Evolutionary conservation across 2,888 invertebrate species (phyloP).

Genomic region (Cyrtodaria siliqua): DNA sequence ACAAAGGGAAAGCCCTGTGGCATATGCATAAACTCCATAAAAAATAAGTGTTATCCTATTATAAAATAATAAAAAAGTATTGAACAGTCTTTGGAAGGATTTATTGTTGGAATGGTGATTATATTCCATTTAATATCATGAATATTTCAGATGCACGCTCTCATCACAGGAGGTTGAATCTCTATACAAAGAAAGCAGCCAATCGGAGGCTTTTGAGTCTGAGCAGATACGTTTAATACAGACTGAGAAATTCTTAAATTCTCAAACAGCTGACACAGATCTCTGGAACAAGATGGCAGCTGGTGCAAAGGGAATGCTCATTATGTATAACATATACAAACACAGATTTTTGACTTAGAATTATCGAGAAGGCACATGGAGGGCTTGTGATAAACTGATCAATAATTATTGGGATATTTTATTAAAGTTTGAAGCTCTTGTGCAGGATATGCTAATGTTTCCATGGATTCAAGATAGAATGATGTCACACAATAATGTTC

Average conservation of each 20-base stretch:
- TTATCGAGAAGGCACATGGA: no score
- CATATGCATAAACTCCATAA: neutral
- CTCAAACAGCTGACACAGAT: constrained; percentile 63
- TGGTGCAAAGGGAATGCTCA: constrained; percentile 81
- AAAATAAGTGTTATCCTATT: no score
- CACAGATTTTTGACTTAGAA: constrained; percentile 13
- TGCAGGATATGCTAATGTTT: no score
- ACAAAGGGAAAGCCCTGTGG: no score
- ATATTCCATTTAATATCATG: neutral
- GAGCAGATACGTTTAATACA: constrained; percentile 79
- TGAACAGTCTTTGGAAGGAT: no score
- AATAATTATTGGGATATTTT: no score
- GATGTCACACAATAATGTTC: no score
- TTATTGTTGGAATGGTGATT: neutral
- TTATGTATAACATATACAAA: constrained; percentile 69
- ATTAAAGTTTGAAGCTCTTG: no score
- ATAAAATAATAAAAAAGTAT: no score
- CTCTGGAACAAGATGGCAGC: constrained; percentile 82
- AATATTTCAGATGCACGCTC: constrained; percentile 78
- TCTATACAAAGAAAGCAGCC: constrained; percentile 79
- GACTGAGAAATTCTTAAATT: constrained; percentile 61
- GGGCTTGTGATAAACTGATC: no score
- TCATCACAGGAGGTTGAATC: constrained; percentile 74
- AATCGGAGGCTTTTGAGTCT: constrained; percentile 84
- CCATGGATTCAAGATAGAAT: no score